Evolutionary conservation across 2,888 invertebrate genomes (phyloP).

Genomic region (Mimachlamys varia): DNA sequence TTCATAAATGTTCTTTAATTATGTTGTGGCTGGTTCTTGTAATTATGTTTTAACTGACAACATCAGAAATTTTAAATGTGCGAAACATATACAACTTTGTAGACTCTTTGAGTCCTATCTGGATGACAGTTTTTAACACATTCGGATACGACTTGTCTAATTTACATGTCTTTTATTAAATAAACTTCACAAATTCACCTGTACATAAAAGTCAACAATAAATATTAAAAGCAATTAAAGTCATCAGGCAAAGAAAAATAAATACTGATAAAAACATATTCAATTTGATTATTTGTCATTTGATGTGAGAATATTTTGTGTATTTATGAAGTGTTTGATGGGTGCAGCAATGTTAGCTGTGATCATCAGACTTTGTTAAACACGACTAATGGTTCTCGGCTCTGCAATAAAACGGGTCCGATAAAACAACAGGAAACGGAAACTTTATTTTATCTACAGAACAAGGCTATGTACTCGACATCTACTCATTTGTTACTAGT

Average conservation of each 20-base stretch:
- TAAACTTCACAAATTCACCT: constrained; percentile 15
- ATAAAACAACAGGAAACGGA: background rate
- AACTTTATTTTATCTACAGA: background rate
- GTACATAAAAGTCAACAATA: constrained; percentile 21
- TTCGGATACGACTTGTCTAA: background rate
- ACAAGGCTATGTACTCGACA: background rate
- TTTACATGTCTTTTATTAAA: constrained; percentile 22
- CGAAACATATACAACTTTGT: background rate
- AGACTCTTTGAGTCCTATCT: constrained; percentile 1
- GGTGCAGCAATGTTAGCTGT: background rate
- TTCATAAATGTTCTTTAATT: constrained; percentile 17
- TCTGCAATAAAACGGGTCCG: background rate
- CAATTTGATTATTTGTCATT: constrained; percentile 13
- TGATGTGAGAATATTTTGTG: constrained; percentile 16
- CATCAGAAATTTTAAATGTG: background rate
- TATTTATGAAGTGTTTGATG: background rate
- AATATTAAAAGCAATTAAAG: constrained; percentile 31
- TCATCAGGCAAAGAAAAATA: background rate
- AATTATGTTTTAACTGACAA: background rate
- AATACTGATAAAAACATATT: constrained; percentile 21
- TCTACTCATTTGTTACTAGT: background rate
- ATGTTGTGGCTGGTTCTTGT: background rate
- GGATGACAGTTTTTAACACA: background rate
- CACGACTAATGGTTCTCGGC: background rate
- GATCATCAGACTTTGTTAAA: background rate